Base-by-base conservation (phyloP, 2,113 vertebrate genomes). In the Theristicus caerulescens region DNA sequence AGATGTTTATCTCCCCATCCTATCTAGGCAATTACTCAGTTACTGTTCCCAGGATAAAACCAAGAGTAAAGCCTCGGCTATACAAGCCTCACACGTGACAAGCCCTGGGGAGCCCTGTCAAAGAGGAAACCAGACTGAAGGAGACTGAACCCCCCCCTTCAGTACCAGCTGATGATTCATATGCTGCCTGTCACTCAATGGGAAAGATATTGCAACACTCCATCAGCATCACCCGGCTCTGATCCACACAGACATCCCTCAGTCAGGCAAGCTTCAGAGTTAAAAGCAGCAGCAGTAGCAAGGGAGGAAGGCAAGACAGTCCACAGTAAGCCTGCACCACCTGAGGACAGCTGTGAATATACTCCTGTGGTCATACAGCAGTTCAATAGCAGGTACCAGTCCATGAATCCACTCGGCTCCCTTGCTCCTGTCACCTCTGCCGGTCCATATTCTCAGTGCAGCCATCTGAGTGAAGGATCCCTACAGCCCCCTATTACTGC, bases 41-140 rank as follows among this genome's bases (percentile, higher is more conserved):
- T 91, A 62, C 83, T 78, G 32, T 36, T 94, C 69, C 72, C 58
- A 89, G 77, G 92, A 81, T 91, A 87, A 92, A 86, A 81, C 27
- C 59, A 64, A 40, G 59, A 90, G 10, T 73, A 71, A 81, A 74
- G 40, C 80, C 83, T 79, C 57, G 65, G 71, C 29, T 92, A 52
- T 34, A 76, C 14, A 55, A 91, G 47, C 34, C 52, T 82, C 18
- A 18, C 7, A 6, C n/a, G 26, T 94, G 90, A 94, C 47, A 91
- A 93, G 83, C 88, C 90, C 87, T 73, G 46, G 87, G 71, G 93
- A 96, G 78, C 58, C 82, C 87, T 97, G 92, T 94, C 93, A 94
- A 80, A 96, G 67, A 74, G 17, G 40, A 93, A 94, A 71, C 0
- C 4, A 93, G 72, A 64, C 64, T 67, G 86, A 81, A 71, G 64